phyloP scores from a whole-genome alignment of 2,113 vertebrate genomes.

The Condylura cristata region DNA sequence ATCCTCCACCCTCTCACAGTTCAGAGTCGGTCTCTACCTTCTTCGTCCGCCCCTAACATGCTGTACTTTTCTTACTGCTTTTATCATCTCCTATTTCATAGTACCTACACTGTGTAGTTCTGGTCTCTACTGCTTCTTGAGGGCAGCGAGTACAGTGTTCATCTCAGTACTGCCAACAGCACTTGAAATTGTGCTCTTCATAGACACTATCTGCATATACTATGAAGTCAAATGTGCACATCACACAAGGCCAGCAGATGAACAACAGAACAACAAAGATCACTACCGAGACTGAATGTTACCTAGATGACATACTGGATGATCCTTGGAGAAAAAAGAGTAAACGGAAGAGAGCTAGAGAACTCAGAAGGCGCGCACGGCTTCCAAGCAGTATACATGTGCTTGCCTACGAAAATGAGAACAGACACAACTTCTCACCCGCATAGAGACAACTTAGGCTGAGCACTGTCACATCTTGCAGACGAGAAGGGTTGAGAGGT shows the following conservation, averaged over 20 bases:
- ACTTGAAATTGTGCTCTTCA: not conserved
- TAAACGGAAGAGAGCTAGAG: not conserved
- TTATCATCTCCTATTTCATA: not conserved
- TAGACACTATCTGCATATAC: not conserved
- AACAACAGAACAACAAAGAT: not conserved
- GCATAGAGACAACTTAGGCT: constrained; percentile 99
- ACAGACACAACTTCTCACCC: constrained; percentile 85
- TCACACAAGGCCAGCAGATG: not conserved
- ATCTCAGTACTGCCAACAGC: not conserved
- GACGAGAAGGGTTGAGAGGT: constrained; percentile 94
- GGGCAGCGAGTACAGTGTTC: not conserved
- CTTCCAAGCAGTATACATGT: not conserved
- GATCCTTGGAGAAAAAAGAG: not conserved
- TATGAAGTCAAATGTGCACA: not conserved
- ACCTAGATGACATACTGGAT: not conserved
- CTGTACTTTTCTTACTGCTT: not conserved
- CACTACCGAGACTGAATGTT: not conserved
- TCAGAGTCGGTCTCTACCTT: not conserved
- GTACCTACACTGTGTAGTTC: not conserved
- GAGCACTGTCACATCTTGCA: constrained; percentile 97
- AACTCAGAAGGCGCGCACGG: not conserved
- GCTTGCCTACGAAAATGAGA: not conserved
- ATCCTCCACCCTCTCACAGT: not conserved
- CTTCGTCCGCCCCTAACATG: not conserved
- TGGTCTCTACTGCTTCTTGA: not conserved